Evolutionary conservation across 1,140 invertebrate genomes (phyloP).

Genomic region (Euura lappo): DNA sequence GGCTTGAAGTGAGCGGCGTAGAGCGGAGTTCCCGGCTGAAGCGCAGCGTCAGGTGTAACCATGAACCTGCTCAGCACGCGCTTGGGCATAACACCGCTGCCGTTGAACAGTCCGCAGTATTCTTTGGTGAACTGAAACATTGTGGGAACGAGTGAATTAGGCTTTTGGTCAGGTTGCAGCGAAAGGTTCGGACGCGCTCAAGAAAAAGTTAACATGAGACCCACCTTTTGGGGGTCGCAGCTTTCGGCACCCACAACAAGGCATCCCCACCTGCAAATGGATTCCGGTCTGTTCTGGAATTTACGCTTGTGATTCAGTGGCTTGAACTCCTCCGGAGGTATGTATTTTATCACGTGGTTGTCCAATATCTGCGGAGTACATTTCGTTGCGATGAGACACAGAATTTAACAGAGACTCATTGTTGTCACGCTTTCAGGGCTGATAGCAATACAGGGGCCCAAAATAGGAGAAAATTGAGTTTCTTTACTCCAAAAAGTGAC

Average conservation of each 20-base stretch:
- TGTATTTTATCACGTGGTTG: conserved; percentile 95
- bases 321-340: conserved; percentile 79
- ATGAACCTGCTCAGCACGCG: conserved; percentile 82
- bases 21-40: conserved; percentile 90
- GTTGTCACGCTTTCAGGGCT: no score
- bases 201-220: not conserved
- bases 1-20: conserved; percentile 87
- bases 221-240: conserved; percentile 77
- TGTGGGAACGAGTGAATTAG: no score
- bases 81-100: conserved; percentile 90
- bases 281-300: conserved; percentile 49
- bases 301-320: conserved; percentile 57
- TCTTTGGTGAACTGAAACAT: conserved; percentile 78
- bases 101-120: conserved; percentile 87
- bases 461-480: no score
- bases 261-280: conserved; percentile 66
- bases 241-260: conserved; percentile 90
- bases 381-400: no score
- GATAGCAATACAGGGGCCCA: no score
- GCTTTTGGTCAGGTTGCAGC: no score
- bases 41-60: conserved; percentile 83
- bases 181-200: not conserved
- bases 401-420: no score
- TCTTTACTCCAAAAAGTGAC: no score
- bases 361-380: conserved; percentile 69